These are phyloP conservation scores for Sinocyclocheilus anshuiensis DNA, from an alignment of 2,113 vertebrate genomes.

Conservation along the genomic window DNA sequence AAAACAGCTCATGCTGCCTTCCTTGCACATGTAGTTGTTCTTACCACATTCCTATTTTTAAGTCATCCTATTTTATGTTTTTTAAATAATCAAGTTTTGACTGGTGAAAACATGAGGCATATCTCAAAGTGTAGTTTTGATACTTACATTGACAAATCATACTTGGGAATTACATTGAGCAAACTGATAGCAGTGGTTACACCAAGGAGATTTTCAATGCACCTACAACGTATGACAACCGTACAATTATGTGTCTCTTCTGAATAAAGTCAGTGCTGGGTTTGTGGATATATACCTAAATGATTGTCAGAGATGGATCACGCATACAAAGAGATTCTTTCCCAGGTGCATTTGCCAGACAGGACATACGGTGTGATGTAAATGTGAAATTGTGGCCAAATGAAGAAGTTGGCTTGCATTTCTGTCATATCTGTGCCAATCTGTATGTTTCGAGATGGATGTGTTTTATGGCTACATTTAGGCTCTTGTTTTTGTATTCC, in stretches of 20 bases:
- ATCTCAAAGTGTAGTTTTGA: not conserved
- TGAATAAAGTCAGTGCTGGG: not conserved
- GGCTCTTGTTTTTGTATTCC: not conserved
- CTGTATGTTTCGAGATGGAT: not conserved
- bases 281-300: not conserved
- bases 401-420: not conserved
- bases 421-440: not conserved
- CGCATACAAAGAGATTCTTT: not conserved
- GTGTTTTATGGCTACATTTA: not conserved
- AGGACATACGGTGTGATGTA: not conserved
- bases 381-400: constrained; percentile 7
- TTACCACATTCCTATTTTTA: not conserved
- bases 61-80: not conserved
- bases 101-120: not conserved
- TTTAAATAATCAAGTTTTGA: not conserved
- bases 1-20: constrained; percentile 1
- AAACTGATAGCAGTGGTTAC: not conserved
- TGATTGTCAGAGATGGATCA: constrained; percentile 1
- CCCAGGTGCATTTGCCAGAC: not conserved
- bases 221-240: not conserved
- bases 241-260: not conserved
- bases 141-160: not conserved
- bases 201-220: not conserved
- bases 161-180: not conserved
- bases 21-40: not conserved